These are phyloP conservation scores for Champsocephalus gunnari DNA, from an alignment of 2,797 vertebrate species.

Conservation along the genomic window DNA sequence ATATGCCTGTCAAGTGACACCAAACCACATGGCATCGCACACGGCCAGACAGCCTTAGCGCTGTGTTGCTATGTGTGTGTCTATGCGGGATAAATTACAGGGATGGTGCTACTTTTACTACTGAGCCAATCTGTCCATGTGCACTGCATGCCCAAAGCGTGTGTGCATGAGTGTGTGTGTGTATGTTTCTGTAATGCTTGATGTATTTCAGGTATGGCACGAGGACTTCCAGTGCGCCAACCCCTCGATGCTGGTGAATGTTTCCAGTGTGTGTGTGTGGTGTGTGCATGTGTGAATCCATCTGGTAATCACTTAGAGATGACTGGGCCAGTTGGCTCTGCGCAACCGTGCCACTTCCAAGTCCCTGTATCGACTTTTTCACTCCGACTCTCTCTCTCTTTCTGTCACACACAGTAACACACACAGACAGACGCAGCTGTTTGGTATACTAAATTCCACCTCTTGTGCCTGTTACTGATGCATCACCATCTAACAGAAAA, in stretches of 20 bases:
- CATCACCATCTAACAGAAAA: conserved; percentile 20
- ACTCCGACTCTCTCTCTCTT: conserved; percentile 1
- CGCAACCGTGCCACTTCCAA: conserved; percentile 63
- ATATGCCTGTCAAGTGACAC: conserved; percentile 65
- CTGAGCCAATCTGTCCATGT: conserved; percentile 44
- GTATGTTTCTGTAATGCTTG: conserved; percentile 30
- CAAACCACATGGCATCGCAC: conserved; percentile 53
- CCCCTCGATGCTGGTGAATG: background rate
- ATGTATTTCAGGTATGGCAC: conserved; percentile 56
- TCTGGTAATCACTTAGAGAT: conserved; percentile 74
- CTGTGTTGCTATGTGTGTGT: conserved; percentile 26
- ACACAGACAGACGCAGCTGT: conserved; percentile 43
- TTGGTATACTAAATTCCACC: conserved; percentile 42
- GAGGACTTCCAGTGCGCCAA: conserved; percentile 37
- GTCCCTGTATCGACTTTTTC: conserved; percentile 61
- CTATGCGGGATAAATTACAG: conserved; percentile 45
- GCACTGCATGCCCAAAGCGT: conserved; percentile 15
- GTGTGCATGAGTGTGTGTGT: conserved; percentile 2
- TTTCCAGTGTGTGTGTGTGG: background rate
- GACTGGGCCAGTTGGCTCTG: conserved; percentile 74
- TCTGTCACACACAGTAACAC: conserved; percentile 30
- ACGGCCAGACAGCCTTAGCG: conserved; percentile 30
- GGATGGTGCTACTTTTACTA: conserved; percentile 38
- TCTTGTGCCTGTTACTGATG: conserved; percentile 35
- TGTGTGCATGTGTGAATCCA: conserved; percentile 57